Percentiles rank a stretch among this genome's conserved stretches.
Evolutionary conservation across 2,113 vertebrate species (phyloP).

Genomic region (Actinemys pallida): DNA sequence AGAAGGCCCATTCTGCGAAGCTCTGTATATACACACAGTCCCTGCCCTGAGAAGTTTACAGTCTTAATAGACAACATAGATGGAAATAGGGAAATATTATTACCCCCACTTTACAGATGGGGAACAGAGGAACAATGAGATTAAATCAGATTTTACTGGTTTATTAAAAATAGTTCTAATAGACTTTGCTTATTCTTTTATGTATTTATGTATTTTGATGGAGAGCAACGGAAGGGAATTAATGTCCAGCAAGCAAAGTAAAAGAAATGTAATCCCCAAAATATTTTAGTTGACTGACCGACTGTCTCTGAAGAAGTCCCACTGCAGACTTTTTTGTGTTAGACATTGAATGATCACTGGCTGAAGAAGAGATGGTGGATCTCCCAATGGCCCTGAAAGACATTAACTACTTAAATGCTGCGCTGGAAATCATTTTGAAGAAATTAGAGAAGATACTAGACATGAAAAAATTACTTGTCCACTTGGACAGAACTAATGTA

Average conservation of each 20-base stretch:
- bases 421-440: neutral
- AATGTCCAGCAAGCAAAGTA: neutral
- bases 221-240: neutral
- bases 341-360: neutral
- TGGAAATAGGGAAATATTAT: neutral
- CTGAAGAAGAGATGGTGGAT: neutral
- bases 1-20: neutral
- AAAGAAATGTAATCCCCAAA: neutral
- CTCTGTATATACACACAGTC: neutral
- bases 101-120: neutral
- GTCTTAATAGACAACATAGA: neutral
- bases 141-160: neutral
- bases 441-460: neutral
- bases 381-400: neutral
- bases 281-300: neutral
- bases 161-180: neutral
- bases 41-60: neutral
- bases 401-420: neutral
- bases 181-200: neutral
- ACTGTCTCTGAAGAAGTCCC: neutral
- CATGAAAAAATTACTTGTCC: neutral
- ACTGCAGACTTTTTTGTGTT: neutral
- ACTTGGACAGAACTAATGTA: neutral
- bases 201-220: neutral
- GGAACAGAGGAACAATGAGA: neutral